phyloP scores from a whole-genome alignment of 2,113 vertebrate species.

The Hymenochirus boettgeri region DNA sequence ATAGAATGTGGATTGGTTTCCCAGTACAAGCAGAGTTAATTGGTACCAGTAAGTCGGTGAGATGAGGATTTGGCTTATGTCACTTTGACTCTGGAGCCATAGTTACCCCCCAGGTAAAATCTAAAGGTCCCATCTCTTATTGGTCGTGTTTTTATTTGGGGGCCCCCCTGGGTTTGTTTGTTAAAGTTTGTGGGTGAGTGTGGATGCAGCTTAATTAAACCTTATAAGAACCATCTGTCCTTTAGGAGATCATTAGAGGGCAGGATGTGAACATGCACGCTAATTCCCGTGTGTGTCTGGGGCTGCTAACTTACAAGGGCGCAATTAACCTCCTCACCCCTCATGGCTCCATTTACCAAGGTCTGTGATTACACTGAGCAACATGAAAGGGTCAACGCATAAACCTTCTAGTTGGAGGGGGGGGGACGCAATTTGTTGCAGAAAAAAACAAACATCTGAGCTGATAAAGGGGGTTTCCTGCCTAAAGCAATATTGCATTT shows the following conservation, averaged over 20 bases:
- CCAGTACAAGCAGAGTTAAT: slow-evolving; percentile 3
- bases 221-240: slow-evolving; percentile 62
- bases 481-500: no score
- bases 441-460: no score
- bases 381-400: slow-evolving; percentile 2
- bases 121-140: slow-evolving; percentile 14
- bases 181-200: slow-evolving; percentile 54
- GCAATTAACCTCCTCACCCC: slow-evolving; percentile 43
- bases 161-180: slow-evolving; percentile 46
- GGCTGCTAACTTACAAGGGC: slow-evolving; percentile 49
- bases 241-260: slow-evolving; percentile 52
- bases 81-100: slow-evolving; percentile 15
- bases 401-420: slow-evolving; percentile 3
- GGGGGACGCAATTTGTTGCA: background rate
- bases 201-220: slow-evolving; percentile 60
- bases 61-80: background rate
- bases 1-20: background rate
- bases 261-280: slow-evolving; percentile 54
- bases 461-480: no score
- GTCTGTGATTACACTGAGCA: slow-evolving; percentile 27
- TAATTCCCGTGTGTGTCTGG: slow-evolving; percentile 55
- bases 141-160: slow-evolving; percentile 10
- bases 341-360: slow-evolving; percentile 11
- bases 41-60: background rate
- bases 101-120: slow-evolving; percentile 12